A percentile compares a stretch with the other conserved stretches of the same genome.
Evolutionary conservation across 2,113 vertebrate species (phyloP).

Genomic region (Myrmophylax atrothorax): DNA sequence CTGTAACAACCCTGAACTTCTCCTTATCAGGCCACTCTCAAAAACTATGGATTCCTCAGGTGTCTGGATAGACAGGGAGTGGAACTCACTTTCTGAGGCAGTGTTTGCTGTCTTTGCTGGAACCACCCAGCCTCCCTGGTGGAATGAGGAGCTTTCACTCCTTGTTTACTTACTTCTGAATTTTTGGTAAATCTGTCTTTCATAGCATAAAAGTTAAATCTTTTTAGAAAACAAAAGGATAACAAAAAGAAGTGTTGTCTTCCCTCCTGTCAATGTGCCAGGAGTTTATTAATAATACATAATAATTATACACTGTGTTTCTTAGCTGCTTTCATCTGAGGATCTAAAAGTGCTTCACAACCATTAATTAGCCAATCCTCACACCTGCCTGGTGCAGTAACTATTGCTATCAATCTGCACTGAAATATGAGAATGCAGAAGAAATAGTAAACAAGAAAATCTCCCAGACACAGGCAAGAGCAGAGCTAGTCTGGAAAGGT

Average conservation of each 20-base stretch:
- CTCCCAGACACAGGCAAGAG: not conserved
- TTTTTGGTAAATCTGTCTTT: not conserved
- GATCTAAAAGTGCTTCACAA: slow-evolving; percentile 38
- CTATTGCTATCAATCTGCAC: slow-evolving; percentile 28
- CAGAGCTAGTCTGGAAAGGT: not conserved
- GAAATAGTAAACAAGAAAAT: slow-evolving; percentile 8
- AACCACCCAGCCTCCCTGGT: not conserved
- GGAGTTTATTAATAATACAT: slow-evolving; percentile 64
- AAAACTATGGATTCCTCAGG: not conserved
- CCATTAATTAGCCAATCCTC: slow-evolving; percentile 51
- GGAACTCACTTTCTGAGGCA: not conserved
- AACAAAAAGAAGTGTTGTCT: not conserved
- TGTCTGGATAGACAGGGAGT: not conserved
- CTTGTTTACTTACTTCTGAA: not conserved
- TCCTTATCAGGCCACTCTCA: not conserved
- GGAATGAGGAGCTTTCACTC: not conserved
- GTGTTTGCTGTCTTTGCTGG: not conserved
- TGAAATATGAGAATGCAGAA: slow-evolving; percentile 9
- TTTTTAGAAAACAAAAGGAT: not conserved
- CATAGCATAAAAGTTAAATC: not conserved
- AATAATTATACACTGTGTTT: slow-evolving; percentile 20
- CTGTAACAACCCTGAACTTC: not conserved
- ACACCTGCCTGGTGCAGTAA: slow-evolving; percentile 15
- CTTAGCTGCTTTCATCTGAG: slow-evolving; percentile 44
- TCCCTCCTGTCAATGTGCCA: slow-evolving; percentile 21